phyloP scores from a whole-genome alignment of 2,797 vertebrate genomes.

The Danio choprae region DNA sequence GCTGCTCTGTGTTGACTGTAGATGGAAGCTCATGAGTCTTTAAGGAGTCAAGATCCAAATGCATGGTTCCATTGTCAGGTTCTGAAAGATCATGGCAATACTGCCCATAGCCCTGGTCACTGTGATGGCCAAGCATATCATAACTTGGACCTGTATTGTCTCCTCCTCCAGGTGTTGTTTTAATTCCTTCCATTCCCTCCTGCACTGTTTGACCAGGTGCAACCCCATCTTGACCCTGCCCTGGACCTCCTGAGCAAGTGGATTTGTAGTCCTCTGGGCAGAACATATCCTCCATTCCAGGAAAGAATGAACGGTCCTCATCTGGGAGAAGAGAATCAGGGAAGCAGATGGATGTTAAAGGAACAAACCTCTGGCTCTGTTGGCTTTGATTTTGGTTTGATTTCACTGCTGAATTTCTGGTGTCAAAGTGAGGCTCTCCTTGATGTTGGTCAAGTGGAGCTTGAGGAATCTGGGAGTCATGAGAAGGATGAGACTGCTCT shows the following conservation, averaged over 20 bases:
- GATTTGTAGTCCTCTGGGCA: conserved; percentile 90
- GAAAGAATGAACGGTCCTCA: conserved; percentile 93
- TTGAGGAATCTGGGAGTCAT: conserved; percentile 75
- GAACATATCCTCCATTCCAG: conserved; percentile 98
- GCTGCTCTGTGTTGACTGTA: conserved; percentile 92
- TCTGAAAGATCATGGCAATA: conserved; percentile 82
- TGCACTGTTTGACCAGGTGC: conserved; percentile 77
- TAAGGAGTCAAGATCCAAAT: conserved; percentile 87
- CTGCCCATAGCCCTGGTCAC: conserved; percentile 80
- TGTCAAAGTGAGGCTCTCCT: conserved; percentile 88
- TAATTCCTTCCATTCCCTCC: conserved; percentile 80
- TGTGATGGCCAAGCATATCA: conserved; percentile 83
- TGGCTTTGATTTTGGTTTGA: conserved; percentile 78
- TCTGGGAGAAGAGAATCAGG: conserved; percentile 92
- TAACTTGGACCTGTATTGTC: conserved; percentile 73
- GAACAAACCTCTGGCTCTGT: conserved; percentile 87
- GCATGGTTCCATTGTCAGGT: conserved; percentile 79
- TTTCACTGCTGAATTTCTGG: conserved; percentile 77
- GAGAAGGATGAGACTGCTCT: conserved; percentile 74
- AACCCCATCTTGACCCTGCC: conserved; percentile 79
- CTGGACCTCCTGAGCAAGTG: conserved; percentile 79
- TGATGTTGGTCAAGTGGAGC: conserved; percentile 80
- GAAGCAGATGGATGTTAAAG: conserved; percentile 94
- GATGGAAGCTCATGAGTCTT: conserved; percentile 90
- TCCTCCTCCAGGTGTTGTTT: conserved; percentile 69